Evolutionary conservation across 2,888 invertebrate species (phyloP).

Genomic region (Sinhomidia bicolor): DNA sequence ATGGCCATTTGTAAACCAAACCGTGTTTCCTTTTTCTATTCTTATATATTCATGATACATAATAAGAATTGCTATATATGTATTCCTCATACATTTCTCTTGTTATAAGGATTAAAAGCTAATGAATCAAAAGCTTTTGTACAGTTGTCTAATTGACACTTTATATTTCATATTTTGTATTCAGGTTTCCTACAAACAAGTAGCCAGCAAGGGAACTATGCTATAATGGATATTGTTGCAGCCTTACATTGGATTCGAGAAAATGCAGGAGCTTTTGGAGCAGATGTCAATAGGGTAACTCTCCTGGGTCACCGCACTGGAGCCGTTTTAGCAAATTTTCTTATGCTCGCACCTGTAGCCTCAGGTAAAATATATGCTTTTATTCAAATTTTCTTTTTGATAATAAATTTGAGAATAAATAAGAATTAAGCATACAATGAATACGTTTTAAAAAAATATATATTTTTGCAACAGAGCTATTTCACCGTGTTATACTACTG

Average conservation of each 20-base stretch:
- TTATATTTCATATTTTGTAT: conserved; percentile 13
- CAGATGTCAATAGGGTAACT: conserved; percentile 95
- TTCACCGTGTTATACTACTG: conserved; percentile 88
- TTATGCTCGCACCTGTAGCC: conserved; percentile 96
- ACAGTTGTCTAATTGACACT: too few relatives aligned
- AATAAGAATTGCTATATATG: too few relatives aligned
- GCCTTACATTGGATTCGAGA: conserved; percentile 98
- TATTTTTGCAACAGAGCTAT: conserved; percentile 84
- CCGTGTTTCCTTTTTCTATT: too few relatives aligned
- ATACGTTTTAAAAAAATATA: background rate
- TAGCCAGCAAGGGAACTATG: conserved; percentile 90
- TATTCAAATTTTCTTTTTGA: background rate
- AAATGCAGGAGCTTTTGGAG: conserved; percentile 97
- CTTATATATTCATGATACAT: too few relatives aligned
- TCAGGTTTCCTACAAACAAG: conserved; percentile 95
- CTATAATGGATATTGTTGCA: conserved; percentile 95
- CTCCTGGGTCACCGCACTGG: conserved; percentile 98
- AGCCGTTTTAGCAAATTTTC: conserved; percentile 97
- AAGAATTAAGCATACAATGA: background rate
- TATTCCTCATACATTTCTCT: too few relatives aligned
- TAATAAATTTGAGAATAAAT: background rate
- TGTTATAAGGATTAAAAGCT: too few relatives aligned
- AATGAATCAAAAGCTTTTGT: too few relatives aligned
- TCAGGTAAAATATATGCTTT: too few relatives aligned
- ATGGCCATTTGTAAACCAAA: too few relatives aligned